Evolutionary conservation across 37 sponge, comb jelly and placozoan genomes (phyloP), one percentile per base, ranked within the genome.

Genomic region (Amphimedon queenslandica): DNA sequence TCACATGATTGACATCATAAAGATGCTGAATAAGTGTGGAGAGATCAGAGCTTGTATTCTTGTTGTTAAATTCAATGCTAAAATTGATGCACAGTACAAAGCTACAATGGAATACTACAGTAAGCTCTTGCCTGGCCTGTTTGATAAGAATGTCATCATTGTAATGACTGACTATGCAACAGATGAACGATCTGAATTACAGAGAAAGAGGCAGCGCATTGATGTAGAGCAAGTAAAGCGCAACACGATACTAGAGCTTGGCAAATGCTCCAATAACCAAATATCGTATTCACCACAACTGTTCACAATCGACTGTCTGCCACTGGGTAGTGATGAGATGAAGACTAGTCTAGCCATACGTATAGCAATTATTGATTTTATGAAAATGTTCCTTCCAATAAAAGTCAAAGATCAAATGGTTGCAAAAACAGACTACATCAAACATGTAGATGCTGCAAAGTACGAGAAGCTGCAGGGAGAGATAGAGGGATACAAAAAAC

Each of bases 51-150:
- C 71, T 6, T 70, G 71, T 40, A 38, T 70, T 3, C 21, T 70
- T 3, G 36, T 36, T 38, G 43, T 38, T 20, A 70, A 70, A 13
- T 70, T 70, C 27, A 42, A 70, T 1, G 5, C 47, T 8, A 70
- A 70, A 70, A 70, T 79, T 28, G 80, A 79, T 36, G 58, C 64
- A 3, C 80, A 72, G n/a, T 79, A 79, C 64, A 58, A 60, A 8
- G 40, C 71, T 4, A 70, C 71, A 4, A 4, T 70, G 20, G 43
- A 32, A 3, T 70, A 70, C 4, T 70, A 70, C 71, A 70, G 71
- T 3, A 70, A 70, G 6, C 42, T 70, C 2, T 4, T 70, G 29
- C 71, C 71, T 3, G 21, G 6, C 11, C 24, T 70, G 5, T 70
- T 70, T 4, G 71, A 70, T 25, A 37, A 24, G 40, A 70, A 70